Evolutionary conservation across 2,113 vertebrate species (phyloP), one percentile per base, ranked within the genome.

Genomic region (Vidua chalybeata): DNA sequence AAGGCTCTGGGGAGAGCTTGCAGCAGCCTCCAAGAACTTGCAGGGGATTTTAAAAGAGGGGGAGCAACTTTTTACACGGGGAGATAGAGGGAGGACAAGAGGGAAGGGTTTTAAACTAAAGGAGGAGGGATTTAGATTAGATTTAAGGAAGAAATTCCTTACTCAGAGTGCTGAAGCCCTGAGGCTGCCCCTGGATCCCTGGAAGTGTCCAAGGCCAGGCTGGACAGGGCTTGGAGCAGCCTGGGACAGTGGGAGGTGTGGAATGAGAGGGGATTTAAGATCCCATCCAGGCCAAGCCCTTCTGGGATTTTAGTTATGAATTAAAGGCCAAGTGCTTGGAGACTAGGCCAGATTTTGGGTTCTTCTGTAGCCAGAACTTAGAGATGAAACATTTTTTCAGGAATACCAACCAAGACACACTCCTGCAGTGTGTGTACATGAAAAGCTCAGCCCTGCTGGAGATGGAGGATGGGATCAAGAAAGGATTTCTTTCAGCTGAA

Each of bases 11-110:
- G 49, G 21, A 58, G 2, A 26, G 2, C 43, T 15, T 3, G 13
- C 2, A 55, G 49, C 0, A 1, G 17, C 43, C 11, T 22, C 37
- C 35, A 23, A 80, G 35, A 31, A 49, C 4, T 0, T 37, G 31
- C 16, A 54, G 10, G 14, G 26, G 35, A 27, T 56, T 73, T 58
- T 19, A 43, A 37, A 81, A 37, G 15, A 66, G 21, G 8, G 10
- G 17, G 11, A 37, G 14, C 6, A 35, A 80, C 15, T 58, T 64
- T 43, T 51, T 6, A 19, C 24, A 14, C 0, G 8, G 43, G 35
- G 30, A 56, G 30, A 22, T 1, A 13, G 11, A 33, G 58, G 22
- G 0, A 56, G 37, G 43, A 43, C 4, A 58, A 35, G n/a, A n/a
- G 26, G 24, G n/a, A 43, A 49, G 12, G 33, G 27, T 28, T 74